A percentile compares a stretch with the other conserved stretches of the same genome.
These are phyloP conservation scores for Gryllus bimaculatus DNA, from an alignment of 1,140 invertebrate species.

Conservation along the genomic window DNA sequence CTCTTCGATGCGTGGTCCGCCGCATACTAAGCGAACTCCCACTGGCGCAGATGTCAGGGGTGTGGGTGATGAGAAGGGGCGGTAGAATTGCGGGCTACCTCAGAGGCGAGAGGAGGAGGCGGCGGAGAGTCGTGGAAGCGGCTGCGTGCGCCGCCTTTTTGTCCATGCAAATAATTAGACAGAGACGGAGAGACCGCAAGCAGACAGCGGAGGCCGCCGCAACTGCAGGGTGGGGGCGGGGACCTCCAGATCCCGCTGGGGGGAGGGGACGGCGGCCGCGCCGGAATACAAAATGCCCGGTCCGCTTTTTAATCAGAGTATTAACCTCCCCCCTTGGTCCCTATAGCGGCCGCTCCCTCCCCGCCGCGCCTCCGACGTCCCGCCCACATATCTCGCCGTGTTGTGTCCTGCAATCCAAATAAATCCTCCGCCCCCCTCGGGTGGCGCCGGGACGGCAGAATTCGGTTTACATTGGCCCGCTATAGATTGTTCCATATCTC, in stretches of 20 bases:
- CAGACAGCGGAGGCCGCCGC: background rate
- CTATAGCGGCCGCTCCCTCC: background rate
- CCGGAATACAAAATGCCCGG: background rate
- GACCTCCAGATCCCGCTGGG: background rate
- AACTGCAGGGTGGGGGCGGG: background rate
- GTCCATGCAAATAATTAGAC: background rate
- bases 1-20: background rate
- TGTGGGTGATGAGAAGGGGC: too few species aligned
- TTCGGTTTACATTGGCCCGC: background rate
- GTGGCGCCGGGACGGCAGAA: background rate
- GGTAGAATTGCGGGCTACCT: too few species aligned
- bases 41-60: background rate
- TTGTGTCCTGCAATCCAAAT: background rate
- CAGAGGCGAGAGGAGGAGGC: background rate
- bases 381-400: background rate
- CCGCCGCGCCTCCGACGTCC: background rate
- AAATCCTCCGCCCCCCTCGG: background rate
- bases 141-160: background rate
- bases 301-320: background rate
- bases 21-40: background rate
- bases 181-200: background rate
- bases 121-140: background rate
- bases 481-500: slow-evolving; percentile 5
- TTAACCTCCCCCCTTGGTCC: background rate
- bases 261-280: background rate